Base-by-base conservation (phyloP, 1,140 invertebrate genomes). In the Pachyrhynchus sulphureomaculatus region DNA sequence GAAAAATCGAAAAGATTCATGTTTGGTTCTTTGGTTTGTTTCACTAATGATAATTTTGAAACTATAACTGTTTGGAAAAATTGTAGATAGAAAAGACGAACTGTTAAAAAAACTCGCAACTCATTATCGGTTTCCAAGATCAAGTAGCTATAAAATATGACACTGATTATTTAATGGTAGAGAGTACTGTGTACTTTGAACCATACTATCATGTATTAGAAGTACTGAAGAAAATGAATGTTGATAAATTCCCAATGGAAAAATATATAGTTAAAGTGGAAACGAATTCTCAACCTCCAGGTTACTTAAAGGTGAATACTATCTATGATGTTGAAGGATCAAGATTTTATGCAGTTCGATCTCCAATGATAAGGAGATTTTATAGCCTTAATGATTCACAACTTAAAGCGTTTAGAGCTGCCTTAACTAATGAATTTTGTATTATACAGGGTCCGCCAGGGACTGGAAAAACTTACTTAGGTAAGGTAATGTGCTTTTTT, bases 361-460 rank as follows among this genome's bases (percentile, higher is more conserved):
- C 39, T 55, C 58, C 53, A 37, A n/a, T 42, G 83, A 5, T 51
- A 0, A 47, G 12, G 33, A 47, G 18, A 32, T 66, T 64, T 49
- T 53, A 60, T 51, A 63, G 69, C 12, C 75, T 87, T 9, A 82
- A 88, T 72, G 68, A 79, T 29, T 81, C 80, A 44, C 88, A 90
- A 71, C 77, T 76, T 36, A 68, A 70, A 10, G 87, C 87, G 0
- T 84, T 82, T 58, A 73, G 78, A 62, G 74, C 81, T 24, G 84
- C 85, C 0, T 64, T 89, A 12, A 83, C 78, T 0, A 78, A 81
- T 41, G 83, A 88, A 68, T 84, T 89, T 65, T 78, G 83, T 2
- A 76, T 95, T 1, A 93, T 93, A 61, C 92, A 93, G 79, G 87
- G 87, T 0, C 86, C 86, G 8, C 90, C 90, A 0, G 90, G 90